A percentile compares a stretch with the other conserved stretches of the same genome.
Evolutionary conservation across 2,888 invertebrate genomes (phyloP).

Genomic region (Caradrina kadenii): DNA sequence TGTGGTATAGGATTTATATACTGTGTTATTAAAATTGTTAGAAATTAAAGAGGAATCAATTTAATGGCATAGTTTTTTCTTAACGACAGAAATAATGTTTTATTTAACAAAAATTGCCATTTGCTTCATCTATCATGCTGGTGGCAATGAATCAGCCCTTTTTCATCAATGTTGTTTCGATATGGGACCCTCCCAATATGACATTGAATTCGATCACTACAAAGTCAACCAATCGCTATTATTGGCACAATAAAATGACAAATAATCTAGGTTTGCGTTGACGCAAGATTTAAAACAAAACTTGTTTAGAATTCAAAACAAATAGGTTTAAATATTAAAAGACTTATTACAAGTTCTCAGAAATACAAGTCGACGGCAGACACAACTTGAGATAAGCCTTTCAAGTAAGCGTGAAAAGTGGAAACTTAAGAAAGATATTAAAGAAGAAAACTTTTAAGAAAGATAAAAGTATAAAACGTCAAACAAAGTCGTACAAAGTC

Average conservation of each 20-base stretch:
- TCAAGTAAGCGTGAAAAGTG: constrained; percentile 12
- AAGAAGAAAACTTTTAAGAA: no score
- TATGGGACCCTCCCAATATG: background rate
- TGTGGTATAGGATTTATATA: background rate
- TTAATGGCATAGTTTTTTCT: no score
- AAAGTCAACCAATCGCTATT: background rate
- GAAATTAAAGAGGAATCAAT: background rate
- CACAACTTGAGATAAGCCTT: constrained; percentile 28
- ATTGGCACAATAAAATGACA: background rate
- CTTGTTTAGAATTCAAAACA: background rate
- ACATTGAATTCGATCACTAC: background rate
- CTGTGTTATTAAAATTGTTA: background rate
- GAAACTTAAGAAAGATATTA: constrained; percentile 2
- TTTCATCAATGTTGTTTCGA: no score
- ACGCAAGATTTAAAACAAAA: constrained; percentile 8
- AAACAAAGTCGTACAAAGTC: constrained; percentile 15
- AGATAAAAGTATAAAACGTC: constrained; percentile 23
- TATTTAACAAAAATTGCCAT: background rate
- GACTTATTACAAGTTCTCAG: constrained; percentile 6
- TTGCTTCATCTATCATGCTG: background rate
- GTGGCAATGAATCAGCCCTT: background rate
- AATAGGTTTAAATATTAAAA: constrained; percentile 11
- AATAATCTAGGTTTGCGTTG: background rate
- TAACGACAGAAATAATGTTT: no score
- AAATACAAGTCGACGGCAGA: constrained; percentile 5